A percentile compares a stretch with the other conserved stretches of the same genome.
Conservation (phyloP, 2,113 vertebrate species). For the Sphaerodactylus townsendi region DNA sequence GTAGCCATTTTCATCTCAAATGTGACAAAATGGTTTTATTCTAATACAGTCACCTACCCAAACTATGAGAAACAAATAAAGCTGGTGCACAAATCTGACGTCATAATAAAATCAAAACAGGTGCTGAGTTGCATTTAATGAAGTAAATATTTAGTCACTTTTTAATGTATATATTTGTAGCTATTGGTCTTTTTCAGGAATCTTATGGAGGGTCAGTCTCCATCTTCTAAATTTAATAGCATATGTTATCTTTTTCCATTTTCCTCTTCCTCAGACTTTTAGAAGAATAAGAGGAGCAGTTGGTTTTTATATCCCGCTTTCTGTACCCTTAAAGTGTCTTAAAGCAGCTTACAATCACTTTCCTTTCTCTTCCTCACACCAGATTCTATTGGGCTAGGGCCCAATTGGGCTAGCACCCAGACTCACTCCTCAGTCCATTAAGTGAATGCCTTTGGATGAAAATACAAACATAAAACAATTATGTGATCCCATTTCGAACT, state of each 20-base stretch:
- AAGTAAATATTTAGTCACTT: neutral
- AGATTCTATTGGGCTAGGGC: too few species aligned
- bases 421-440: too few species aligned
- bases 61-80: neutral
- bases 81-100: neutral
- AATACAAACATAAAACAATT: too few species aligned
- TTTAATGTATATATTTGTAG: neutral
- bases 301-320: too few species aligned
- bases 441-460: too few species aligned
- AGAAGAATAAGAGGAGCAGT: neutral
- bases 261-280: neutral
- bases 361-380: too few species aligned
- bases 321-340: too few species aligned
- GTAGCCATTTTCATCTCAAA: neutral
- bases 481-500: too few species aligned
- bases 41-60: neutral
- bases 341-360: too few species aligned
- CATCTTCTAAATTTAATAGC: neutral
- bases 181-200: neutral
- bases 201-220: neutral
- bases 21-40: neutral
- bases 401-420: too few species aligned
- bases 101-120: neutral
- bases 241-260: neutral
- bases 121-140: neutral